Evolutionary conservation across 2,797 vertebrate species (phyloP), one percentile per base, ranked within the genome.

Genomic region (Synaphobranchus kaupii): DNA sequence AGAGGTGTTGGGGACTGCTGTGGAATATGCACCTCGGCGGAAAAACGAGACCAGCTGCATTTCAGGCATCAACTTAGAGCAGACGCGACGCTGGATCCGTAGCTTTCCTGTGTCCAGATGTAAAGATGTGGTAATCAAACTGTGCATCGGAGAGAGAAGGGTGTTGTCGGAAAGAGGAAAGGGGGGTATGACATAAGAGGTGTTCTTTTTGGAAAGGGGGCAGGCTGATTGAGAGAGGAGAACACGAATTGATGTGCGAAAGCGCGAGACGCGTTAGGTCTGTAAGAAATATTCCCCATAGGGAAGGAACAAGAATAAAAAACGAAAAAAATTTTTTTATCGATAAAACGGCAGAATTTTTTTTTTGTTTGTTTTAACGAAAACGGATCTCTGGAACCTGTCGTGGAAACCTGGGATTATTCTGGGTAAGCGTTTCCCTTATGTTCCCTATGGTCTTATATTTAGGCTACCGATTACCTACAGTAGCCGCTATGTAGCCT

Each of bases 131-230:
- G 89, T 90, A 88, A 94, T 92, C 94, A 91, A 92, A 94, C 93
- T 88, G 92, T 90, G 91, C 88, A 88, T 87, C 89, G 86, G 93
- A 92, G 91, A 93, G 91, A 93, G 86, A 92, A 93, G 94, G 95
- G 95, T 94, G 92, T 92, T 91, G 93, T 93, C 92, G 93, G 90
- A 91, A 89, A 91, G 93, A 90, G 92, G 92, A 93, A 91, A 91
- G 91, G 89, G 90, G 92, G 91, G 91, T 93, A 92, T 93, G 78
- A 66, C 58, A 83, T 91, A 92, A 93, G 94, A 95, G 95, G 92
- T 94, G 93, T 94, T 93, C 92, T 95, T 94, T 93, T 90, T 93
- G 90, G 91, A 92, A 92, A 94, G 93, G 93, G 91, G 94, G 93
- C 94, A 94, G 94, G 94, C 94, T 91, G 93, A 94, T 93, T 88